phyloP scores from a whole-genome alignment of 1,140 invertebrate genomes.

The Paraescarpia echinospica region DNA sequence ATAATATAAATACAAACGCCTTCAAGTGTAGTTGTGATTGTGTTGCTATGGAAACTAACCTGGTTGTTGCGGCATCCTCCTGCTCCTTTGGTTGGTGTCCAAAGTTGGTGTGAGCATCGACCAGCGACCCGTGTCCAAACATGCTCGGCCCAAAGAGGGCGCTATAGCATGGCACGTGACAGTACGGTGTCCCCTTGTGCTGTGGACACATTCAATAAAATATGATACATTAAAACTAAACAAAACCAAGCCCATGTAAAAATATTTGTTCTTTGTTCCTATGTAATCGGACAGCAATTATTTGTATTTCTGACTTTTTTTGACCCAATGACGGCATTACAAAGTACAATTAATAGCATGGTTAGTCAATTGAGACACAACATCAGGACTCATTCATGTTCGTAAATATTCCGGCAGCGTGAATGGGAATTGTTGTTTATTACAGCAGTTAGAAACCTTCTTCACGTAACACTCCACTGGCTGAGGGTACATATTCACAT shows the following conservation, averaged over 20 bases:
- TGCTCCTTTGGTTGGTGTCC: conserved; percentile 61
- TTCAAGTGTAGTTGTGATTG: too few species aligned
- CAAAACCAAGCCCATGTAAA: not conserved
- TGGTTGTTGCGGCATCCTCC: not conserved
- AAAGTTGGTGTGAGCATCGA: conserved; percentile 84
- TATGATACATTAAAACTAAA: not conserved
- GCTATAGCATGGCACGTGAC: conserved; percentile 86
- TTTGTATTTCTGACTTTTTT: too few species aligned
- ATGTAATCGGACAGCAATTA: too few species aligned
- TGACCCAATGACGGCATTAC: too few species aligned
- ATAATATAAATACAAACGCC: too few species aligned
- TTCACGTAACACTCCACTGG: not conserved
- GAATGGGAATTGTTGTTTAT: too few species aligned
- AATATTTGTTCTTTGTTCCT: too few species aligned
- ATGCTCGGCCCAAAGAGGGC: conserved; percentile 87
- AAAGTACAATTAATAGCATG: too few species aligned
- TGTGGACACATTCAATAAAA: conserved; percentile 51
- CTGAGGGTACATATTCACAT: not conserved
- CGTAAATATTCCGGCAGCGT: too few species aligned
- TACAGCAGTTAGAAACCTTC: not conserved
- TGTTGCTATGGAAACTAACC: conserved; percentile 10
- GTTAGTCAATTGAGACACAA: too few species aligned
- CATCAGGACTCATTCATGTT: too few species aligned
- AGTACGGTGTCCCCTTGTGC: conserved; percentile 89
- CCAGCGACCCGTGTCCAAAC: conserved; percentile 82